A percentile compares a stretch with the other conserved stretches of the same genome.
Conservation (phyloP, 2,113 vertebrate genomes). For the Mesoclemmys tuberculata region DNA sequence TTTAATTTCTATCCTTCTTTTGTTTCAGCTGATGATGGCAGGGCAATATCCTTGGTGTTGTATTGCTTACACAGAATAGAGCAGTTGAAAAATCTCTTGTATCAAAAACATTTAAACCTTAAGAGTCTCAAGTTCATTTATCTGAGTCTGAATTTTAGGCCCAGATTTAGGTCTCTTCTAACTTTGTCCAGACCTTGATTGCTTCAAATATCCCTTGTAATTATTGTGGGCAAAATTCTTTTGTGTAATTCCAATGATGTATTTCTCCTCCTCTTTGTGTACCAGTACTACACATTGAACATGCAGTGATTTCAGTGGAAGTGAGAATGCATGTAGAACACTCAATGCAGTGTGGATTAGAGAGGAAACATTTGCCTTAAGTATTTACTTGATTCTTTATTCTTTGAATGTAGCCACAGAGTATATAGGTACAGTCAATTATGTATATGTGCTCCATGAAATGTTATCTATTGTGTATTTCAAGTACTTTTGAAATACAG, state of each 20-base stretch:
- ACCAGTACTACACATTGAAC: not conserved
- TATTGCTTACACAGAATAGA: no score
- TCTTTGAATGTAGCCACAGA: not conserved
- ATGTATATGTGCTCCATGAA: not conserved
- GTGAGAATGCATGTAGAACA: not conserved
- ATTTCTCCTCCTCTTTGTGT: not conserved
- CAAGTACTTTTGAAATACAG: not conserved
- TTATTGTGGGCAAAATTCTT: not conserved
- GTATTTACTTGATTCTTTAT: not conserved
- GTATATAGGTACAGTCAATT: not conserved
- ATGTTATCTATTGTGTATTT: not conserved
- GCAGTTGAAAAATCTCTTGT: no score
- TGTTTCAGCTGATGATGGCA: no score
- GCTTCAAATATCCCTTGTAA: not conserved
- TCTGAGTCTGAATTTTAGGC: not conserved
- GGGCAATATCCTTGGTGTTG: no score
- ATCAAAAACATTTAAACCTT: not conserved
- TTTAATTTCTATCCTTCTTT: no score
- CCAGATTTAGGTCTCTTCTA: not conserved
- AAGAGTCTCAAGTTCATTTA: not conserved
- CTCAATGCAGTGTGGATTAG: not conserved
- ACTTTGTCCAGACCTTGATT: not conserved
- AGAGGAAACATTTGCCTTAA: not conserved
- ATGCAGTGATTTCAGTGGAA: not conserved
- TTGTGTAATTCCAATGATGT: not conserved